phyloP scores from a whole-genome alignment of 1,140 invertebrate genomes.

The Ericerus pela region DNA sequence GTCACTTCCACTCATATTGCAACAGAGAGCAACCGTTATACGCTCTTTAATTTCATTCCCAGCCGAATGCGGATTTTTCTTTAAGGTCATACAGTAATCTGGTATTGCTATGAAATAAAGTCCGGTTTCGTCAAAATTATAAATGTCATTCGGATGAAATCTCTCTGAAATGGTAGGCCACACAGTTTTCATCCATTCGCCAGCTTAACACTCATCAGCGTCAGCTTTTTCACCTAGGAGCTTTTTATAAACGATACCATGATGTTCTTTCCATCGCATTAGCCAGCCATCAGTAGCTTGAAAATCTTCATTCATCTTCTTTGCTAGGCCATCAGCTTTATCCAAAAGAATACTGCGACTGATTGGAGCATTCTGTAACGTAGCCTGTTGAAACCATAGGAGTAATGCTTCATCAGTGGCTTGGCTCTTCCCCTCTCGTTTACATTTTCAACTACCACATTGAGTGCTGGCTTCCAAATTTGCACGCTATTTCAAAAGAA shows the following conservation, averaged over 20 bases:
- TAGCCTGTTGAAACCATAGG: too few species aligned
- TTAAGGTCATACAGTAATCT: neutral
- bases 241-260: neutral
- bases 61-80: neutral
- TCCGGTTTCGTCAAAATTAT: neutral
- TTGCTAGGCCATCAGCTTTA: too few species aligned
- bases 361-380: too few species aligned
- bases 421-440: too few species aligned
- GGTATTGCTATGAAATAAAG: neutral
- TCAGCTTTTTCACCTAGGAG: neutral
- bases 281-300: neutral
- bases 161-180: neutral
- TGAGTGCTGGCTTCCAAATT: too few species aligned
- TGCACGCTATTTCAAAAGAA: too few species aligned
- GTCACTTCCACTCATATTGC: neutral
- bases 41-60: neutral
- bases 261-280: neutral
- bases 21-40: neutral
- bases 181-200: neutral
- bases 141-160: neutral
- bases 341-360: too few species aligned
- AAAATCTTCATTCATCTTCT: too few species aligned
- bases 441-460: too few species aligned
- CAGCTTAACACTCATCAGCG: neutral
- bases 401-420: too few species aligned